Evolutionary conservation across 2,888 invertebrate genomes (phyloP).

Genomic region (Unio delphinus): DNA sequence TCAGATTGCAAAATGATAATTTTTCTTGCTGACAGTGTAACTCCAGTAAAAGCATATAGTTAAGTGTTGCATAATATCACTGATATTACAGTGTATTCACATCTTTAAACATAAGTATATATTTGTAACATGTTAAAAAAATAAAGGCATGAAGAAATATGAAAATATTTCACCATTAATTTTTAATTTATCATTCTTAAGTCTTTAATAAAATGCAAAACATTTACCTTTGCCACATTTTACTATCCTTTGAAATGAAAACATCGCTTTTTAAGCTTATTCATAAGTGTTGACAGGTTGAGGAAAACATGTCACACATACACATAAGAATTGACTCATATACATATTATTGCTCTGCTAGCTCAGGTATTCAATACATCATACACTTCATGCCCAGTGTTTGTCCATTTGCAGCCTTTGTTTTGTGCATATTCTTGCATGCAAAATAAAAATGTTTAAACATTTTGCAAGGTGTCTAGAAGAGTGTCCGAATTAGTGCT

Average conservation of each 20-base stretch:
- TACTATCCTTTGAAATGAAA: neutral
- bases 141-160: too few species aligned
- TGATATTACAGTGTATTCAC: too few species aligned
- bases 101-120: too few species aligned
- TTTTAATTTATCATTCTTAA: neutral
- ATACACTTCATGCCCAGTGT: neutral
- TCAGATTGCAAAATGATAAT: too few species aligned
- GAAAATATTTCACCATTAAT: neutral
- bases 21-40: too few species aligned
- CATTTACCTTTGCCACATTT: neutral
- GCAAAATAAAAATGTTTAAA: neutral
- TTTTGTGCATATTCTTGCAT: neutral
- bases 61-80: too few species aligned
- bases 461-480: slow-evolving; percentile 78
- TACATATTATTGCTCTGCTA: neutral
- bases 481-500: slow-evolving; percentile 93
- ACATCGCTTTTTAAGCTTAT: neutral
- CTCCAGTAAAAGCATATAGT: too few species aligned
- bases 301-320: too few species aligned
- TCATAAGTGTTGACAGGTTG: neutral
- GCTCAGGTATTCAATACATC: neutral
- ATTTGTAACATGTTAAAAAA: too few species aligned
- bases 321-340: neutral
- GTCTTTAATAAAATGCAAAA: slow-evolving; percentile 2
- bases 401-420: neutral